Conservation (phyloP, 2,113 vertebrate species). For the Sinocyclocheilus anophthalmus region DNA sequence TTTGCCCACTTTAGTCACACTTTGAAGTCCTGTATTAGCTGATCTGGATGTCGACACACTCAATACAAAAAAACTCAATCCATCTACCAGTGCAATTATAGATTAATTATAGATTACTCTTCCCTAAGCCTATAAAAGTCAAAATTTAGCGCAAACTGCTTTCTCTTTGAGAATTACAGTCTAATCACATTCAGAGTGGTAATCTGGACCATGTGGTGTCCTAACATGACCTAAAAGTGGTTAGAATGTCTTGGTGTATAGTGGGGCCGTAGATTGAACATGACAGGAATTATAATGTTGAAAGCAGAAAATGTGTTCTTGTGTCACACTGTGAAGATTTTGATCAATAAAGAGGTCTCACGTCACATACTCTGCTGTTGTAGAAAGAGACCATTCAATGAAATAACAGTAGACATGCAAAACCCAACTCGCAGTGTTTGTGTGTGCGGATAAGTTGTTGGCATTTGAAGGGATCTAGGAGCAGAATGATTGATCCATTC, state of each 20-base stretch:
- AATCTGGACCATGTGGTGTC: background rate
- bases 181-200: background rate
- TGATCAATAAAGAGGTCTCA: conserved; percentile 47
- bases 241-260: conserved; percentile 17
- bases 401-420: conserved; percentile 39
- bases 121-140: background rate
- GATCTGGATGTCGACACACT: background rate
- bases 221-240: background rate
- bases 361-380: conserved; percentile 5
- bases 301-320: conserved; percentile 41
- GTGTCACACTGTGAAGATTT: conserved; percentile 37
- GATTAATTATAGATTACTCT: conserved; percentile 5
- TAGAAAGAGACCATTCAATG: conserved; percentile 39
- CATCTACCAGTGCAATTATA: background rate
- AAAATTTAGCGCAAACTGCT: background rate
- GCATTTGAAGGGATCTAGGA: conserved; percentile 32
- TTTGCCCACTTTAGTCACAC: background rate
- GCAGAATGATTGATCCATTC: conserved; percentile 53
- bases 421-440: conserved; percentile 3
- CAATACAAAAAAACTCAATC: background rate
- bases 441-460: background rate
- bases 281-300: conserved; percentile 31
- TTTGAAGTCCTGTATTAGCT: background rate
- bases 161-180: background rate
- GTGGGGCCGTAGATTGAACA: conserved; percentile 14